These are phyloP conservation scores for Protaetia brevitarsis DNA, from an alignment of 1,140 invertebrate species.

Conservation along the genomic window DNA sequence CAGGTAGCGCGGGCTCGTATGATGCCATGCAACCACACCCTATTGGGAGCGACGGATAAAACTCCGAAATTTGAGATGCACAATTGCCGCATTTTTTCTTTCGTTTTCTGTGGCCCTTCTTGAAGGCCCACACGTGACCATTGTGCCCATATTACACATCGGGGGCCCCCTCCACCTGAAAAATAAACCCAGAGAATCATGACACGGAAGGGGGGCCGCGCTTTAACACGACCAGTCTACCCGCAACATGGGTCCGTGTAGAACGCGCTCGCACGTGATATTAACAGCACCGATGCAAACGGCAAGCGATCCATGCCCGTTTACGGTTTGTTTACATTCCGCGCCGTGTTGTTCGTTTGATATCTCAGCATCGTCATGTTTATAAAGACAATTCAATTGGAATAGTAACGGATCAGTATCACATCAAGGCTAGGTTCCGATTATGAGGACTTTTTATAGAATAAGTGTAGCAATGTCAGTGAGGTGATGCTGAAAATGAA, in stretches of 20 bases:
- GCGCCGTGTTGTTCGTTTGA: background rate
- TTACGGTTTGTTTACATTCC: slow-evolving; percentile 23
- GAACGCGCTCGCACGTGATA: background rate
- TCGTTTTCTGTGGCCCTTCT: background rate
- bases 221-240: slow-evolving; percentile 16
- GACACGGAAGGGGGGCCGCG: slow-evolving; percentile 3
- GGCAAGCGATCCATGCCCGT: background rate
- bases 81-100: background rate
- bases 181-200: background rate
- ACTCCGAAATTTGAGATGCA: background rate
- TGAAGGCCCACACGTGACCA: background rate
- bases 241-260: slow-evolving; percentile 20
- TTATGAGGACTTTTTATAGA: background rate
- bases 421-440: background rate
- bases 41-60: background rate
- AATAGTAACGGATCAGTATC: background rate
- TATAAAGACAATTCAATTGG: background rate
- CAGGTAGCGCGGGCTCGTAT: background rate
- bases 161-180: slow-evolving; percentile 18
- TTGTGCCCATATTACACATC: background rate
- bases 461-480: slow-evolving; percentile 7
- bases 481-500: slow-evolving; percentile 38
- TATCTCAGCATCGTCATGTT: background rate
- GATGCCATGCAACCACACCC: background rate
- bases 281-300: slow-evolving; percentile 7